phyloP scores from a whole-genome alignment of 2,888 invertebrate genomes.

The Platerodrilus igneus region DNA sequence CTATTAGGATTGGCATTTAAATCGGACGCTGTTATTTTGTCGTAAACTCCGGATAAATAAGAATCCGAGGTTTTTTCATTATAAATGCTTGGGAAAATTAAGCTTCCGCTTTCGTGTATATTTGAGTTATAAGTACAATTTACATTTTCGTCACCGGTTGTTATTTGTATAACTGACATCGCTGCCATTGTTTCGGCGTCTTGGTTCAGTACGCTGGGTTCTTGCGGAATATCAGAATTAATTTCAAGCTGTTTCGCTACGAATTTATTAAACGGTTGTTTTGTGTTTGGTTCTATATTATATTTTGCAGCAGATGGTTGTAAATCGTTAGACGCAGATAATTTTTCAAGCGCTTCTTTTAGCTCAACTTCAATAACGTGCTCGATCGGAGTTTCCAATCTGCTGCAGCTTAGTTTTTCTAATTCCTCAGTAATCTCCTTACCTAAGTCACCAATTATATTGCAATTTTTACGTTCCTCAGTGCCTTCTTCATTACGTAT shows the following conservation, averaged over 20 bases:
- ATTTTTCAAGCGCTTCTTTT: constrained; percentile 43
- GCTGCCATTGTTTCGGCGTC: constrained; percentile 18
- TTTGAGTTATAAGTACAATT: constrained; percentile 17
- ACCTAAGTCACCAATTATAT: constrained; percentile 57
- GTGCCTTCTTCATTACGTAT: constrained; percentile 38
- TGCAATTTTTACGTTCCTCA: constrained; percentile 40
- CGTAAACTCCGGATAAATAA: constrained; percentile 56
- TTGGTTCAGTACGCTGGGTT: constrained; percentile 28
- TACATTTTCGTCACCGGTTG: constrained; percentile 17
- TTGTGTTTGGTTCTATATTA: constrained; percentile 43
- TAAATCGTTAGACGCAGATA: constrained; percentile 38
- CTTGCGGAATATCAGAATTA: constrained; percentile 21
- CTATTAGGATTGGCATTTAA: too few relatives aligned
- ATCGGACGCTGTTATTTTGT: constrained; percentile 50
- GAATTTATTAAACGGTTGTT: constrained; percentile 39
- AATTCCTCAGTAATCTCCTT: constrained; percentile 59
- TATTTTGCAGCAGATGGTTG: constrained; percentile 41
- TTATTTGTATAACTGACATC: constrained; percentile 19
- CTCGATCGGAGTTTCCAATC: constrained; percentile 13
- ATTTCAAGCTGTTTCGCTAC: constrained; percentile 21
- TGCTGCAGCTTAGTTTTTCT: constrained; percentile 44
- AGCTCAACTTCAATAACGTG: constrained; percentile 37
- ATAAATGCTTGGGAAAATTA: constrained; percentile 24
- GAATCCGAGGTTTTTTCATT: constrained; percentile 55
- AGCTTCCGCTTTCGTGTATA: constrained; percentile 10